Evolutionary conservation across 2,888 invertebrate genomes (phyloP).

Genomic region (Trichacis sp.): DNA sequence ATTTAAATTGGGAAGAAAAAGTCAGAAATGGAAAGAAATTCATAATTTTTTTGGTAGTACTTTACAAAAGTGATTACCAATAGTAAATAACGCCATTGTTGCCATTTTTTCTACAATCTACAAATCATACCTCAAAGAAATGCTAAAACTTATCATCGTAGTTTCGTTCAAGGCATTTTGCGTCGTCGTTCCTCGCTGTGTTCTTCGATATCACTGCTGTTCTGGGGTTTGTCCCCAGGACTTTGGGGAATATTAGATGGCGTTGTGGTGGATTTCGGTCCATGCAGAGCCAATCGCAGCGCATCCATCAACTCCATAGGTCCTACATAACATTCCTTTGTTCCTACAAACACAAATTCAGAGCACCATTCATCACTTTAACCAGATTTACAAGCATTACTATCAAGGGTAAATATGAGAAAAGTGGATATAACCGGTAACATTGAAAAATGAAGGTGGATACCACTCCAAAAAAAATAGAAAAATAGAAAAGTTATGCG

Average conservation of each 20-base stretch:
- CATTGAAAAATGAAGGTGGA: too few species aligned
- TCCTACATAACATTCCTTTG: constrained; percentile 74
- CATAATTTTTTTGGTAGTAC: not conserved
- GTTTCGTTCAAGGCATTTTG: constrained; percentile 60
- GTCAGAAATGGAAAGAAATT: not conserved
- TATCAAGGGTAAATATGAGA: too few species aligned
- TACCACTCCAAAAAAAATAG: too few species aligned
- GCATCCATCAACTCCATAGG: constrained; percentile 74
- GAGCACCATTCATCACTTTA: too few species aligned
- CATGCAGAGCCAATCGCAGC: constrained; percentile 73
- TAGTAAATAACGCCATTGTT: constrained; percentile 12
- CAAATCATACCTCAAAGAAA: not conserved
- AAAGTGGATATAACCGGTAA: too few species aligned
- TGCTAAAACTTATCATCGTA: not conserved
- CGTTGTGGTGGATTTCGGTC: constrained; percentile 49
- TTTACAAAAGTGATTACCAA: constrained; percentile 30
- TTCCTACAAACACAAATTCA: constrained; percentile 69
- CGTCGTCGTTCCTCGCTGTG: constrained; percentile 58
- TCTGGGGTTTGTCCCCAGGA: constrained; percentile 50
- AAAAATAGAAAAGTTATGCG: too few species aligned
- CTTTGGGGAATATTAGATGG: constrained; percentile 12
- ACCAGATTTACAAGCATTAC: too few species aligned
- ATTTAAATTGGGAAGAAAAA: not conserved
- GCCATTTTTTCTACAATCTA: constrained; percentile 18
- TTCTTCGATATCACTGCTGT: constrained; percentile 50